Percentiles rank a stretch among this genome's conserved stretches.
Conservation (phyloP, 2,113 vertebrate genomes). For the Chauna torquata region DNA sequence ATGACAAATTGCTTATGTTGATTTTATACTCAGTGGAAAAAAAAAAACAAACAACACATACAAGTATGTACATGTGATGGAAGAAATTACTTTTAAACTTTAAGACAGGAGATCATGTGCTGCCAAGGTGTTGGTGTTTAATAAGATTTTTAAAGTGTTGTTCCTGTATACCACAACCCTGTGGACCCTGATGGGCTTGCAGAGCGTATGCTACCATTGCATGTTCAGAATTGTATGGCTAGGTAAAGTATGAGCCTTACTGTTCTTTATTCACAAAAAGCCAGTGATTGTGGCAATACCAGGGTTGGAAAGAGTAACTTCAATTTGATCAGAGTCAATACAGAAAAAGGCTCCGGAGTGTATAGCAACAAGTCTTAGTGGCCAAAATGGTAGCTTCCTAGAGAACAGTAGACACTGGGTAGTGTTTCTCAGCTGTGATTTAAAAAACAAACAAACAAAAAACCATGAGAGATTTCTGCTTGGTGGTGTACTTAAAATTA, state of each 20-base stretch:
- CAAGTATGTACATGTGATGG: fast-evolving
- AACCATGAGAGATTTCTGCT: neutral
- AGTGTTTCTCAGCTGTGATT: neutral
- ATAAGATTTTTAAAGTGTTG: neutral
- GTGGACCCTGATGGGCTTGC: neutral
- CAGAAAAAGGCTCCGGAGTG: neutral
- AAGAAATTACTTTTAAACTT: neutral
- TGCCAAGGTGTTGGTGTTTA: neutral
- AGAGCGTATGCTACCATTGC: neutral
- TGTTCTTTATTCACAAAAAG: neutral
- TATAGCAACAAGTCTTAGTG: neutral
- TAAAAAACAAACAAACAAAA: neutral
- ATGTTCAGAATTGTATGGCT: fast-evolving
- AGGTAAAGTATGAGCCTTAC: neutral
- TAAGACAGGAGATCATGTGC: neutral
- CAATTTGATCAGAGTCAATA: neutral
- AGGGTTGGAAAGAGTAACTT: neutral
- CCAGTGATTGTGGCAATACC: neutral
- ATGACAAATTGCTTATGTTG: neutral
- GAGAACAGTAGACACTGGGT: neutral
- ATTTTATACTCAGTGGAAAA: neutral
- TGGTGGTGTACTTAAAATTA: neutral
- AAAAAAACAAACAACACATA: fast-evolving
- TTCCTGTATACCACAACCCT: fast-evolving
- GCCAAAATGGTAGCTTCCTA: neutral